phyloP scores from a whole-genome alignment of 2,888 invertebrate species.

The Rapana venosa region DNA sequence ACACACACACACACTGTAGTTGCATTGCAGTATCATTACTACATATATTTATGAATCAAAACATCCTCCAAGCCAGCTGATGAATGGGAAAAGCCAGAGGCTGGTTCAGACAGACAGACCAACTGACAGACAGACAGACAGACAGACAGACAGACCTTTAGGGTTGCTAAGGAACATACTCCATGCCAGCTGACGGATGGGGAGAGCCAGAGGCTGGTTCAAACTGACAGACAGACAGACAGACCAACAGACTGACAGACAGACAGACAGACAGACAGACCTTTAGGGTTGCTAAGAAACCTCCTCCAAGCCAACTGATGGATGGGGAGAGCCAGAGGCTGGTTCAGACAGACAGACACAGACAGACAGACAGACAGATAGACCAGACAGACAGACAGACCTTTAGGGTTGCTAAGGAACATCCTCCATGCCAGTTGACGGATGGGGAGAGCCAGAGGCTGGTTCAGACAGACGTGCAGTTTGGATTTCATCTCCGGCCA shows the following conservation, averaged over 20 bases:
- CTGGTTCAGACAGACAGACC: too few species aligned
- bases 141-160: slow-evolving; percentile 58
- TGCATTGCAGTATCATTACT: neutral
- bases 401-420: slow-evolving; percentile 72
- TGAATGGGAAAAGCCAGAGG: too few species aligned
- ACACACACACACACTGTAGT: neutral
- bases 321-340: neutral
- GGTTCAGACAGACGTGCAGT: slow-evolving; percentile 74
- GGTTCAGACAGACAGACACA: neutral
- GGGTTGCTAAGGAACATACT: slow-evolving; percentile 74
- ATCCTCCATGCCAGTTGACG: slow-evolving; percentile 75
- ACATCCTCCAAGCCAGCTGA: too few species aligned
- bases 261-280: neutral
- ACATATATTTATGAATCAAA: too few species aligned
- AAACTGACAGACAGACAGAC: slow-evolving; percentile 60
- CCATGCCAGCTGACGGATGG: slow-evolving; percentile 74
- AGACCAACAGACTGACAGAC: slow-evolving; percentile 69
- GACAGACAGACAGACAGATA: too few species aligned
- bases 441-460: slow-evolving; percentile 71
- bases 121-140: neutral
- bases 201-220: slow-evolving; percentile 75
- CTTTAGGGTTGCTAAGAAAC: too few species aligned
- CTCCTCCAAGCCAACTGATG: neutral
- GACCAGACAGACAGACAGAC: slow-evolving; percentile 51
- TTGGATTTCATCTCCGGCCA: slow-evolving; percentile 78